Percentiles rank a stretch among this genome's conserved stretches.
phyloP scores from a whole-genome alignment of 2,888 invertebrate genomes.

The Sinentomon sp. region DNA sequence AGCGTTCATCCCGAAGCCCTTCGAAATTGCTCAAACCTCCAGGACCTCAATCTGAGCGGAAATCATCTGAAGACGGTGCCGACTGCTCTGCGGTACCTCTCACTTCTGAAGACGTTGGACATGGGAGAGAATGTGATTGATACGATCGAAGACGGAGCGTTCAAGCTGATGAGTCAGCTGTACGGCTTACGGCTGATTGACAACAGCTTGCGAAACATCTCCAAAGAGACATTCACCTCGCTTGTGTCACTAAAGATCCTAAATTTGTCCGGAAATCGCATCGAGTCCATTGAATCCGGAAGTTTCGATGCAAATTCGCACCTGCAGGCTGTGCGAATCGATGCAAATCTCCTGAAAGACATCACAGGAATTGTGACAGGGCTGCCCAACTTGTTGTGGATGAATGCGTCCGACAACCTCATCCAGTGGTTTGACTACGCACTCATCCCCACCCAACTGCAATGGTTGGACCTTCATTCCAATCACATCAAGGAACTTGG shows the following conservation, averaged over 20 bases:
- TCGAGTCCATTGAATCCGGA: constrained; percentile 44
- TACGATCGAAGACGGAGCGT: constrained; percentile 46
- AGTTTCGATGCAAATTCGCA: constrained; percentile 47
- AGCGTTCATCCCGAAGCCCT: constrained; percentile 44
- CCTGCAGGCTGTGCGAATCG: constrained; percentile 48
- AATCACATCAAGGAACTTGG: constrained; percentile 56
- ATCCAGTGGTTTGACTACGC: constrained; percentile 60
- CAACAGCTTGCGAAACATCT: constrained; percentile 51
- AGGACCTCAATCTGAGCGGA: constrained; percentile 54
- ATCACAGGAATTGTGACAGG: constrained; percentile 51
- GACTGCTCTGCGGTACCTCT: constrained; percentile 39
- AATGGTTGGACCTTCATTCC: constrained; percentile 58
- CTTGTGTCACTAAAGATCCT: constrained; percentile 50
- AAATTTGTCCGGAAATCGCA: constrained; percentile 55
- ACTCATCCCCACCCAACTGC: constrained; percentile 50
- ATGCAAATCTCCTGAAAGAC: constrained; percentile 50
- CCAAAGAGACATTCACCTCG: constrained; percentile 47
- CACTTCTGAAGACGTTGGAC: constrained; percentile 47
- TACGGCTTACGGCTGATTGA: constrained; percentile 54
- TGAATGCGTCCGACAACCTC: constrained; percentile 61
- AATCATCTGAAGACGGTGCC: constrained; percentile 50
- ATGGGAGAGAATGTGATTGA: constrained; percentile 61
- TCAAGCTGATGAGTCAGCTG: constrained; percentile 47
- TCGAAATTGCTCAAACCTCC: constrained; percentile 45
- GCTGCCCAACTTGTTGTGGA: constrained; percentile 50